A percentile compares a stretch with the other conserved stretches of the same genome.
These are phyloP conservation scores for Pelobates fuscus DNA, from an alignment of 2,113 vertebrate species.

Conservation along the genomic window DNA sequence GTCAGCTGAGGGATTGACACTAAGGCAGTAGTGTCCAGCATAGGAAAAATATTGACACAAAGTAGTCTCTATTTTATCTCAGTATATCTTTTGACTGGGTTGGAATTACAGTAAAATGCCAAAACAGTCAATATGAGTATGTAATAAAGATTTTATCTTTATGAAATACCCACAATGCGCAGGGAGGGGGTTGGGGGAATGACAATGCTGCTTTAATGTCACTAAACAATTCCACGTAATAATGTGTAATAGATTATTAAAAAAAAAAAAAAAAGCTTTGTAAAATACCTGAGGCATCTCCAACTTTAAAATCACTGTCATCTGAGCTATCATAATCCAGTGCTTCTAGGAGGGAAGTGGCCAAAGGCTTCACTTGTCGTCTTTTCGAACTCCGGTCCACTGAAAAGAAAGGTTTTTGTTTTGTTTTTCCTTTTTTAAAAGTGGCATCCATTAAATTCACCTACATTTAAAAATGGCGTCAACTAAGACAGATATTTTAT, in stretches of 20 bases:
- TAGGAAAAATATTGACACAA: too few relatives aligned
- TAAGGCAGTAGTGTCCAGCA: too few relatives aligned
- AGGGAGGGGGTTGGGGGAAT: too few relatives aligned
- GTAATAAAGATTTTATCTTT: too few relatives aligned
- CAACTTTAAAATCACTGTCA: constrained; percentile 99
- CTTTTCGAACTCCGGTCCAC: constrained; percentile 96
- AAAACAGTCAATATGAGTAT: too few relatives aligned
- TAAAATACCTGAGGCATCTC: constrained; percentile 91
- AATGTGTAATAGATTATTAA: not conserved
- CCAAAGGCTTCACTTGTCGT: constrained; percentile 96
- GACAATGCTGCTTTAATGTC: too few relatives aligned
- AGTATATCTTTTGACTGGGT: too few relatives aligned
- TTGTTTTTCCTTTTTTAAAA: constrained; percentile 18
- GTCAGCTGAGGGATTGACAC: too few relatives aligned
- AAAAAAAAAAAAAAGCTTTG: constrained; percentile 16
- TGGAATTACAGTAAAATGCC: too few relatives aligned
- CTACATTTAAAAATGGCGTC: not conserved
- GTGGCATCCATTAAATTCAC: constrained; percentile 25
- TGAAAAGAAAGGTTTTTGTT: constrained; percentile 55
- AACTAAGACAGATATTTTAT: not conserved
- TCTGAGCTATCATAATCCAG: constrained; percentile 99
- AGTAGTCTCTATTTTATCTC: too few relatives aligned
- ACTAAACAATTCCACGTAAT: too few relatives aligned
- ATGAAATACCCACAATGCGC: too few relatives aligned
- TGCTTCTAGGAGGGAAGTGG: constrained; percentile 92